Evolutionary conservation across 2,113 vertebrate genomes (phyloP).

Genomic region (Speoplatyrhinus poulsoni): DNA sequence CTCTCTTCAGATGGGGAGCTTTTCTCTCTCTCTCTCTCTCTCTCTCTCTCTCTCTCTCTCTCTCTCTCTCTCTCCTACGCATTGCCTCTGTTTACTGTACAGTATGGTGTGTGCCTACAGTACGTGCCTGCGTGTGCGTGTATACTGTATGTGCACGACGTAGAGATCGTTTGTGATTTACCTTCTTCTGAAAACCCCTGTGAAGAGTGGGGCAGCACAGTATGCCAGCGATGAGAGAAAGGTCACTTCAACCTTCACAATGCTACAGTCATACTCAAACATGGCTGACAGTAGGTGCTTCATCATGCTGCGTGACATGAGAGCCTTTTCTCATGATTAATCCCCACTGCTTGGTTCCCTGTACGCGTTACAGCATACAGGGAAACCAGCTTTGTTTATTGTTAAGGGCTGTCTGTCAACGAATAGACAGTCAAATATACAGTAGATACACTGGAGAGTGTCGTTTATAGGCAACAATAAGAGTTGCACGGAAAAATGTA

Average conservation of each 20-base stretch:
- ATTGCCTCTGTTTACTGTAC: constrained; percentile 16
- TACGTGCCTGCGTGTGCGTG: not conserved
- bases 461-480: no score
- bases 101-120: not conserved
- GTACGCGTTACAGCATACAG: constrained; percentile 20
- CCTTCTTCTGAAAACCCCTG: constrained; percentile 21
- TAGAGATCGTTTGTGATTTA: constrained; percentile 5
- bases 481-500: no score
- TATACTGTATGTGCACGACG: not conserved
- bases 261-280: constrained; percentile 67
- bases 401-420: not conserved
- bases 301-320: constrained; percentile 65
- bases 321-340: constrained; percentile 64
- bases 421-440: not conserved
- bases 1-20: no score
- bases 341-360: constrained; percentile 43
- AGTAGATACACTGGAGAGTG: no score
- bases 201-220: constrained; percentile 42
- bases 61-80: not conserved
- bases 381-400: constrained; percentile 18
- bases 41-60: constrained; percentile 31
- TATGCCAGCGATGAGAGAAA: constrained; percentile 52
- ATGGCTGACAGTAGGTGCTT: constrained; percentile 69
- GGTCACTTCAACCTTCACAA: constrained; percentile 71
- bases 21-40: constrained; percentile 27